These are phyloP conservation scores for Argopecten irradians DNA, from an alignment of 1,140 invertebrate genomes.

Conservation along the genomic window DNA sequence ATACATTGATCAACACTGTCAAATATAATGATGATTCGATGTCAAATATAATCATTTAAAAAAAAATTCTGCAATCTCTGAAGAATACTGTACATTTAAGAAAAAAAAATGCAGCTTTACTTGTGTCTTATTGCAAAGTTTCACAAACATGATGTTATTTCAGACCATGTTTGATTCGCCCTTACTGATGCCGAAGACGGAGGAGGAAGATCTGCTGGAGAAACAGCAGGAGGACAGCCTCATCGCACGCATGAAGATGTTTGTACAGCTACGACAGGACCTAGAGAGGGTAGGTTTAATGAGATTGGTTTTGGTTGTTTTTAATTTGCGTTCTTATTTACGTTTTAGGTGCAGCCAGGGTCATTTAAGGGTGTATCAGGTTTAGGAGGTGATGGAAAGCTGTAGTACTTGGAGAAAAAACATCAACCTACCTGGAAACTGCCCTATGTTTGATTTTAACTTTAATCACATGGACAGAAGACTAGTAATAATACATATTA, in stretches of 20 bases:
- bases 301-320: not conserved
- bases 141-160: constrained; percentile 44
- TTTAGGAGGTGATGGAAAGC: no score
- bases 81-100: no score
- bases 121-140: no score
- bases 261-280: constrained; percentile 95
- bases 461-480: no score
- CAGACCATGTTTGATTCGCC: constrained; percentile 90
- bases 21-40: not conserved
- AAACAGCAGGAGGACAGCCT: constrained; percentile 84
- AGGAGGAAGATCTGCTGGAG: constrained; percentile 86
- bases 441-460: no score
- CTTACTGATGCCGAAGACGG: constrained; percentile 87
- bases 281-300: constrained; percentile 85
- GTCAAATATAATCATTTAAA: no score
- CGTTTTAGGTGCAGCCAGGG: not conserved
- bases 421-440: not conserved
- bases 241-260: constrained; percentile 94
- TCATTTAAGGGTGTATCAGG: no score
- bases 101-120: no score
- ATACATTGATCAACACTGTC: not conserved
- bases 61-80: no score
- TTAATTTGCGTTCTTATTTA: not conserved
- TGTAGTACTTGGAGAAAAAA: not conserved
- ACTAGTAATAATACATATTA: no score